Evolutionary conservation across 1,140 invertebrate genomes (phyloP), one percentile per base, ranked within the genome.

Genomic region (Diorhabda elongata): DNA sequence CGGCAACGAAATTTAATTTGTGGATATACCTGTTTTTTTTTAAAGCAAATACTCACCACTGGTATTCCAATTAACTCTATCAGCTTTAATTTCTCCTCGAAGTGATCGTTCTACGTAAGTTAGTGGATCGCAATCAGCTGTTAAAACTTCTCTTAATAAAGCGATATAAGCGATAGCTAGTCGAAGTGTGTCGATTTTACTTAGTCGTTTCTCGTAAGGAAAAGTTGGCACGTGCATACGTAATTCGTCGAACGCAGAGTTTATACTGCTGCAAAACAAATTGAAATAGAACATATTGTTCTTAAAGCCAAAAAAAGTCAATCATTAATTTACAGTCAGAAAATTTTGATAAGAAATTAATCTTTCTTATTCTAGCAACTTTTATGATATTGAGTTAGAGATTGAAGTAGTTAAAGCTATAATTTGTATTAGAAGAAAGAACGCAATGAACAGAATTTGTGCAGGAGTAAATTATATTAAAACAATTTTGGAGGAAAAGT

Each of bases 101-200:
- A 98, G 86, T 79, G 92, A 95, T 81, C 93, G 92, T 81, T 98
- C 95, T 26, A 98, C 94, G 78, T 97, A 97, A 1, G 94, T 95
- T 8, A 98, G 79, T 0, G 96, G 95, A 81, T 98, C 95, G 69
- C 91, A 91, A 67, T 95, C 93, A 0, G 94, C 92, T n/a, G 90
- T 89, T 26, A 98, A 83, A 2, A 98, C 90, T 81, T 98, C 96
- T 68, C 92, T 83, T 0, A 99, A 86, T 42, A 99, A 84, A 2
- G 95, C 94, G 65, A 99, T 99, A 81, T 99, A 99, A 0, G 96
- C 95, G 67, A 98, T 98, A 11, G 97, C 96, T 65, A 99, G 83
- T 3, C 96, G 88, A 2, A 99, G 84, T 0, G 97, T 98, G 83
- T 99, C 97, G 71, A 99, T 98, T 84, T 99, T 99, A 70, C 95